These are phyloP conservation scores for Drosophila yooni DNA, from an alignment of 2,888 invertebrate species.

Conservation along the genomic window DNA sequence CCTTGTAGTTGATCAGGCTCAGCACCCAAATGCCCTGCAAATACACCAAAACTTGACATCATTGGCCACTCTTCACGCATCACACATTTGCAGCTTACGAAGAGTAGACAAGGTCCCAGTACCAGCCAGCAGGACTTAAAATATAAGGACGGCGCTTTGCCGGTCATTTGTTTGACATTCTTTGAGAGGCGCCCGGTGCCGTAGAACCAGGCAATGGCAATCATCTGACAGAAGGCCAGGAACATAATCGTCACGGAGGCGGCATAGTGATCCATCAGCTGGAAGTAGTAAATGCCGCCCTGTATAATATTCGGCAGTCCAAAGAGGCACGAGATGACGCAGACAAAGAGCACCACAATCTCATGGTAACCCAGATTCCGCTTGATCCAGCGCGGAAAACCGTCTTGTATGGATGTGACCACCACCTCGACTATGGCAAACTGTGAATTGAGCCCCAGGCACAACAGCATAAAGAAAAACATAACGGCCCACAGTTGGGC, in stretches of 20 bases:
- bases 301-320: conserved; percentile 95
- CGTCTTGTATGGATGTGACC: conserved; percentile 96
- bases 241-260: conserved; percentile 96
- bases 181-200: conserved; percentile 92
- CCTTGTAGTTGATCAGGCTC: conserved; percentile 94
- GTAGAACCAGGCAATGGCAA: conserved; percentile 96
- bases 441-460: conserved; percentile 93
- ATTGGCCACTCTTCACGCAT: background rate
- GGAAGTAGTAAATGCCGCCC: conserved; percentile 96
- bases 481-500: conserved; percentile 95
- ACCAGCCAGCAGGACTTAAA: conserved; percentile 94
- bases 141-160: conserved; percentile 91
- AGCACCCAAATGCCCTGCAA: conserved; percentile 93
- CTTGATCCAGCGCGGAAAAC: conserved; percentile 94
- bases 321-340: conserved; percentile 92
- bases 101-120: conserved; percentile 91
- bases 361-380: conserved; percentile 94
- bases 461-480: conserved; percentile 96
- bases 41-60: background rate
- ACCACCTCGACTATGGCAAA: conserved; percentile 98
- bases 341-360: conserved; percentile 92
- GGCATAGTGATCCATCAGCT: conserved; percentile 97
- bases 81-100: conserved; percentile 85
- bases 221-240: conserved; percentile 96
- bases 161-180: conserved; percentile 96